These are phyloP conservation scores for Todus mexicanus DNA, from an alignment of 2,797 vertebrate species.

Conservation along the genomic window DNA sequence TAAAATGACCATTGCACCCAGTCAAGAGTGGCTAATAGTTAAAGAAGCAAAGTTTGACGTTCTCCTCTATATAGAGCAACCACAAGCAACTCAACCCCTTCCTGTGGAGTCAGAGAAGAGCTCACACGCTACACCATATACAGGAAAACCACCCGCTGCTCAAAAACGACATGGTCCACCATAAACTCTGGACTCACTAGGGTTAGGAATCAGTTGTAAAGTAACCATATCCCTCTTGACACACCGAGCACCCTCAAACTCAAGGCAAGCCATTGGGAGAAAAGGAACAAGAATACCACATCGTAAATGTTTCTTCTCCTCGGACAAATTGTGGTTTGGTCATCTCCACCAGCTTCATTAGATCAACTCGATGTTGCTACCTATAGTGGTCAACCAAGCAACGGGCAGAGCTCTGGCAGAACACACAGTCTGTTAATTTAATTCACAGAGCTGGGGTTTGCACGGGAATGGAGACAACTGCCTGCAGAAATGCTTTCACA, in stretches of 20 bases:
- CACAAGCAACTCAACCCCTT: background rate
- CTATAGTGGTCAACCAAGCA: background rate
- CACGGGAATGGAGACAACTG: background rate
- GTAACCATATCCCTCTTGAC: background rate
- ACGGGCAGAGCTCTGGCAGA: background rate
- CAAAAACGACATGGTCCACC: background rate
- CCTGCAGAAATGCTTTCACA: background rate
- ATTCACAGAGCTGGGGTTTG: background rate
- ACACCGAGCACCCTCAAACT: background rate
- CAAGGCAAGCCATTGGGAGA: background rate
- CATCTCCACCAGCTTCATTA: background rate
- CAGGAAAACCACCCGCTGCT: background rate
- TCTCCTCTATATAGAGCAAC: background rate
- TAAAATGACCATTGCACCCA: background rate
- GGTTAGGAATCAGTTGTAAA: background rate
- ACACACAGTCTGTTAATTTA: background rate
- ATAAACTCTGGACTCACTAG: accelerated
- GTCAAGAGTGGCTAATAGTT: background rate
- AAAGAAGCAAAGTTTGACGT: background rate
- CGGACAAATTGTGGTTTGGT: background rate
- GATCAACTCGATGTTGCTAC: background rate
- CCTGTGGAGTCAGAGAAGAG: background rate
- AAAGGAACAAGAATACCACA: background rate
- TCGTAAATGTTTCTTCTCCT: background rate
- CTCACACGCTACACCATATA: background rate